Conservation (phyloP, 2,888 invertebrate species). For the Nasonovia ribisnigri region DNA sequence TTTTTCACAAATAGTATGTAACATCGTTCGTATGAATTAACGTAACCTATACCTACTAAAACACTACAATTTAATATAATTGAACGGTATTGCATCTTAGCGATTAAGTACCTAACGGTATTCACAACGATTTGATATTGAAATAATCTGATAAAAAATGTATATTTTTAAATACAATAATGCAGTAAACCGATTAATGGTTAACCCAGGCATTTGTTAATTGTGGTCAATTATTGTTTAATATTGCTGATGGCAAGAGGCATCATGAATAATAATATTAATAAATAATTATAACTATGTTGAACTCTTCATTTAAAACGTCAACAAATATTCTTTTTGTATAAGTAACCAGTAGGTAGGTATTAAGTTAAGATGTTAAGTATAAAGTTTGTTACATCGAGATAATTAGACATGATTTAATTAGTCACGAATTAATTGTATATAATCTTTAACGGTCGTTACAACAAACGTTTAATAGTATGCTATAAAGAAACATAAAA, state of each 20-base stretch:
- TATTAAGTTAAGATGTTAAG: background rate
- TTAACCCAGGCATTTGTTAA: too few relatives aligned
- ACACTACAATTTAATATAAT: background rate
- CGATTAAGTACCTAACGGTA: background rate
- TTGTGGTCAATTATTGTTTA: conserved; percentile 11
- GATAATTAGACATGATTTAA: conserved; percentile 1
- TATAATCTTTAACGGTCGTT: background rate
- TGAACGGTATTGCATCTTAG: background rate
- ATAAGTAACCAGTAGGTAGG: background rate
- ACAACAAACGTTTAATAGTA: conserved; percentile 3
- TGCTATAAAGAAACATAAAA: background rate
- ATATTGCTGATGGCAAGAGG: background rate
- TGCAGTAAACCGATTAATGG: background rate
- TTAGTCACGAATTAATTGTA: background rate
- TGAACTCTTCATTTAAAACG: background rate
- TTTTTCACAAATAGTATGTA: background rate
- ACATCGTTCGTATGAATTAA: background rate
- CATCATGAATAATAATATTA: background rate
- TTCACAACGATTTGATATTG: background rate
- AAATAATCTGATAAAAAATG: background rate
- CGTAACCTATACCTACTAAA: background rate
- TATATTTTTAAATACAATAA: conserved; percentile 1
- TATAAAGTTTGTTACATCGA: background rate
- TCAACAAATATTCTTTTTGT: background rate
- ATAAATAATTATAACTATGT: background rate